phyloP scores from a whole-genome alignment of 2,888 invertebrate genomes.

The Hemithea aestivaria region DNA sequence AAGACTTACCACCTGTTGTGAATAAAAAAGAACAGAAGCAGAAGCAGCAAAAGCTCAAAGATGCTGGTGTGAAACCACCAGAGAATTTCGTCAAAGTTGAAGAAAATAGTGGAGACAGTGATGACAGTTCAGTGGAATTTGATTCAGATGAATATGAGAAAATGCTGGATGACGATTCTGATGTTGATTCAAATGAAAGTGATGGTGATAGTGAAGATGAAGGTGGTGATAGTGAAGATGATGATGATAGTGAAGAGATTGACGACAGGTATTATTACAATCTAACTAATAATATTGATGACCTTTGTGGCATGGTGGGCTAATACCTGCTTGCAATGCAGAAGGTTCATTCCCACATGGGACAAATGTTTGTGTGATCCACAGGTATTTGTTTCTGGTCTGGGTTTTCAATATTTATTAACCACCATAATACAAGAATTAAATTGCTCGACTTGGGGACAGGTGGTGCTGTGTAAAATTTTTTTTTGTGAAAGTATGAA shows the following conservation, averaged over 20 bases:
- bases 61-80: slow-evolving; percentile 44
- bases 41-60: slow-evolving; percentile 44
- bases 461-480: no score
- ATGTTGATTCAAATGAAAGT: slow-evolving; percentile 31
- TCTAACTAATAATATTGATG: no score
- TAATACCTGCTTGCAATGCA: no score
- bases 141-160: slow-evolving; percentile 67
- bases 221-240: slow-evolving; percentile 19
- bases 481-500: no score
- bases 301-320: no score
- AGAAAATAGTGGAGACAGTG: slow-evolving; percentile 46
- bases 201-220: slow-evolving; percentile 27
- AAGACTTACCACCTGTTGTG: slow-evolving; percentile 21
- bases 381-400: no score
- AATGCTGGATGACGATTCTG: slow-evolving; percentile 43
- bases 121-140: slow-evolving; percentile 51
- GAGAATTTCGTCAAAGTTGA: slow-evolving; percentile 51
- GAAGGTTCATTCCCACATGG: no score
- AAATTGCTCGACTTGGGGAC: no score
- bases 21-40: slow-evolving; percentile 41
- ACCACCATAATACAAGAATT: no score
- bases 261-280: slow-evolving; percentile 37
- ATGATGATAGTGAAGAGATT: slow-evolving; percentile 19
- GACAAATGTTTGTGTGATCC: no score
- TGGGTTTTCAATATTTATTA: no score